Conservation (phyloP, 2,113 vertebrate species). For the Astatoreochromis straeleni region DNA sequence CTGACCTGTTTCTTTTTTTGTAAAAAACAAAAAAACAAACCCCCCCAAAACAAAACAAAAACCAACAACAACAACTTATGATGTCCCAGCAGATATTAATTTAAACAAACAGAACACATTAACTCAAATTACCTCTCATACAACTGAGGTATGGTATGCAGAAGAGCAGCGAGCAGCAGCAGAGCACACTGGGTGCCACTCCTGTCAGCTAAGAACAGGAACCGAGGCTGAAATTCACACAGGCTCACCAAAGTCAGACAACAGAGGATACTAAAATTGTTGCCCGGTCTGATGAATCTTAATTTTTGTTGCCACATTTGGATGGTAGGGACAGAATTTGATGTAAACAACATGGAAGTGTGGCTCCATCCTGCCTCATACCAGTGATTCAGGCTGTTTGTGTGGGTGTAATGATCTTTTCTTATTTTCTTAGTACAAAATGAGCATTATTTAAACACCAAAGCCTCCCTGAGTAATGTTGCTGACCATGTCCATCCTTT, state of each 20-base stretch:
- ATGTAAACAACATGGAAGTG: neutral
- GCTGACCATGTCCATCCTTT: neutral
- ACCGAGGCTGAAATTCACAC: rapidly evolving
- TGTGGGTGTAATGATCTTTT: neutral
- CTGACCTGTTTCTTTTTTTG: neutral
- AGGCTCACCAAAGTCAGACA: neutral
- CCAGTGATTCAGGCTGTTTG: neutral
- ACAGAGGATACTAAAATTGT: neutral
- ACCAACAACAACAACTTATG: neutral
- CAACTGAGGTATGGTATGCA: rapidly evolving
- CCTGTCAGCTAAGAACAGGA: neutral
- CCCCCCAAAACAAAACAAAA: neutral
- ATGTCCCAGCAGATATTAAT: neutral
- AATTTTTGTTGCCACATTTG: neutral
- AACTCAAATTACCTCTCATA: neutral
- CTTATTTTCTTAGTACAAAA: neutral
- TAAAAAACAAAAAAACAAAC: neutral
- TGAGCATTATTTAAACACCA: neutral
- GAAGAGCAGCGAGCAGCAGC: neutral
- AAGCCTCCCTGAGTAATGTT: neutral
- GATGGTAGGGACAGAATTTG: neutral
- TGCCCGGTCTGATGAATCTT: neutral
- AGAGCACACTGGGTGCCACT: neutral
- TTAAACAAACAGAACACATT: neutral
- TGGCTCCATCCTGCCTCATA: neutral